phyloP scores from a whole-genome alignment of 2,113 vertebrate species.

The Hoplias malabaricus region DNA sequence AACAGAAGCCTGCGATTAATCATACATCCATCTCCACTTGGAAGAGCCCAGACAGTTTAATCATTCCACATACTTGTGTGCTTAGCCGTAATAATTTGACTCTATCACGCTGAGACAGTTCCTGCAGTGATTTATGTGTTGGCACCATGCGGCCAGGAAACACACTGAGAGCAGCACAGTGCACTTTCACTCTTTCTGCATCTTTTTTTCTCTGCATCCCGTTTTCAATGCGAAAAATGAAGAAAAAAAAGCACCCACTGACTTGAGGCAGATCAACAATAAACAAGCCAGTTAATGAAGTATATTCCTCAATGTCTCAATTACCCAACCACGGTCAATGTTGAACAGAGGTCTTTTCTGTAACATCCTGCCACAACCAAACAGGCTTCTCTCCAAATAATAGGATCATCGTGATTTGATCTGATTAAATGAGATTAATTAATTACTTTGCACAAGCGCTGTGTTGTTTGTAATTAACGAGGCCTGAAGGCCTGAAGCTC shows the following conservation, averaged over 20 bases:
- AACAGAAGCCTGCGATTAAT: conserved; percentile 62
- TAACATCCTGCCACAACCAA: conserved; percentile 60
- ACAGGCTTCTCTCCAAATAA: conserved; percentile 74
- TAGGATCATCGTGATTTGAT: conserved; percentile 71
- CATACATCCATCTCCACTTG: conserved; percentile 63
- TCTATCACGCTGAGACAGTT: conserved; percentile 70
- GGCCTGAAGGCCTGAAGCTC: conserved; percentile 49
- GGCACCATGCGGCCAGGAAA: conserved; percentile 38
- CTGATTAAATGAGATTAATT: conserved; percentile 79
- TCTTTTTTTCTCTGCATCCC: neutral
- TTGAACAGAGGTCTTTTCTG: conserved; percentile 45
- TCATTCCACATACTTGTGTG: conserved; percentile 70
- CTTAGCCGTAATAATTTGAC: conserved; percentile 73
- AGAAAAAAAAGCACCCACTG: neutral
- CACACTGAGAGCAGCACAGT: conserved; percentile 13
- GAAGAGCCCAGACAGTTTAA: conserved; percentile 66
- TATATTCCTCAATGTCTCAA: conserved; percentile 14
- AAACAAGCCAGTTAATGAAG: conserved; percentile 6
- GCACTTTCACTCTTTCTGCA: neutral
- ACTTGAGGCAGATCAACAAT: neutral
- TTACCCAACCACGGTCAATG: conserved; percentile 4
- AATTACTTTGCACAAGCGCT: conserved; percentile 69
- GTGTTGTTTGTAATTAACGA: conserved; percentile 74
- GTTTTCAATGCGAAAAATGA: neutral
- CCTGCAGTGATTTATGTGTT: conserved; percentile 67